Base-by-base conservation (phyloP, 2,113 vertebrate species). In the Machaerirhynchus nigripectus region DNA sequence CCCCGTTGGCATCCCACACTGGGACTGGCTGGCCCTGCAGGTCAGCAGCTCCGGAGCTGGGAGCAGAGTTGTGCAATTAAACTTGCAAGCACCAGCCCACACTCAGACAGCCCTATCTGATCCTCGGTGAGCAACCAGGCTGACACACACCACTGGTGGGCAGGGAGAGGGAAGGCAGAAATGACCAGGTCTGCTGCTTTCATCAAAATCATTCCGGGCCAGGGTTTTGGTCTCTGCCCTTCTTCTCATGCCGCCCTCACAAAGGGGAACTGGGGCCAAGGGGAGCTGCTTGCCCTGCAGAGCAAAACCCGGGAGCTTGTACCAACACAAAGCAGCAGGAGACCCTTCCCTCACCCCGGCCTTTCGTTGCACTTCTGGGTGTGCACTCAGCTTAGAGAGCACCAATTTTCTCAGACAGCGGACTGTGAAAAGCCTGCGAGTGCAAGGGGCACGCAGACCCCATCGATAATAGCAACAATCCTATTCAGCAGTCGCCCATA, bases 1-100 rank as follows among this genome's bases (percentile, higher is more conserved):
- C 73, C 91, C 56, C 5, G 0, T 14, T 86, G 81, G 50, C 71
- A 78, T 19, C 55, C 68, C 68, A 33, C 39, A 1, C 31, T 39
- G 74, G 81, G 80, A 39, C 94, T 57, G 91, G 87, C 64, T 80
- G 56, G 56, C 79, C 90, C 85, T 92, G 88, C 83, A 81, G 95
- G 88, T 84, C 93, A 96, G 79, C 2, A 24, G 42, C 63, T 69
- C 85, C 4, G 7, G 79, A 94, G 87, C 84, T 84, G 75, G 47
- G 65, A 92, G 81, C 64, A 35, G 64, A 70, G n/a, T 68, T 94
- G 93, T 60, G 92, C 27, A 96, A 94, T 90, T 74, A 22, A 90
- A 93, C 69, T 95, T 94, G 95, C 95, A 93, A 95, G 95, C 73
- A 71, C 7, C 85, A 86, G 35, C 96, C 96, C 85, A 96, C 93